Conservation (phyloP, 2,113 vertebrate genomes). For the Cnemophilus loriae region DNA sequence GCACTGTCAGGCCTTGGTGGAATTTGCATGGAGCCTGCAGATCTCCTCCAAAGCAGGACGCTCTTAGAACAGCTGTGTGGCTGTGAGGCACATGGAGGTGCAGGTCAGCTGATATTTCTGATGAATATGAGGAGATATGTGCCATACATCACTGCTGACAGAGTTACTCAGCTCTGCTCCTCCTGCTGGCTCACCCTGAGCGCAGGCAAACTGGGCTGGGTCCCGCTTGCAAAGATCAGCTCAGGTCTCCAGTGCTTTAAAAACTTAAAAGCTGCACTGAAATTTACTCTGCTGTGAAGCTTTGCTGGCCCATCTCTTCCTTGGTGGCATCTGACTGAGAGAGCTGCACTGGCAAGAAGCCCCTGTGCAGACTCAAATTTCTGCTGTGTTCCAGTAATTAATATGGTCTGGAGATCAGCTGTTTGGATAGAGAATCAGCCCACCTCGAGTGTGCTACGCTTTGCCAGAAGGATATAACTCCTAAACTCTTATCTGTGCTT, state of each 20-base stretch:
- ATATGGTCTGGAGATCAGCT: neutral
- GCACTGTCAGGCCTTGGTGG: neutral
- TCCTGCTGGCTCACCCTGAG: neutral
- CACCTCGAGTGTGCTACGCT: accelerated
- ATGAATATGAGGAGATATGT: neutral
- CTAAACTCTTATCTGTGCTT: neutral
- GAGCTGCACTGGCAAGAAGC: neutral
- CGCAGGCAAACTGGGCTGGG: neutral
- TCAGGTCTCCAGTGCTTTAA: neutral
- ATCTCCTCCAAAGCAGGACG: neutral
- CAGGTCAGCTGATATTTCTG: neutral
- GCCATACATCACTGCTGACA: neutral
- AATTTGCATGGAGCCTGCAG: neutral
- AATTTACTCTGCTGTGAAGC: neutral
- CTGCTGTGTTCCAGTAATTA: neutral
- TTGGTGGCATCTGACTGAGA: neutral
- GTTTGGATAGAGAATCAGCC: neutral
- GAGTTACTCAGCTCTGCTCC: neutral
- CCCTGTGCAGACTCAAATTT: neutral
- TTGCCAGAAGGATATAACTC: neutral
- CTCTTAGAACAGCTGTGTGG: neutral
- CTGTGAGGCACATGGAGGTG: neutral
- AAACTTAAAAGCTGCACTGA: neutral
- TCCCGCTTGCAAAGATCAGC: neutral
- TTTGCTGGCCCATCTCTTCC: neutral